phyloP scores from a whole-genome alignment of 2,888 invertebrate genomes.

The Malachius bipustulatus region DNA sequence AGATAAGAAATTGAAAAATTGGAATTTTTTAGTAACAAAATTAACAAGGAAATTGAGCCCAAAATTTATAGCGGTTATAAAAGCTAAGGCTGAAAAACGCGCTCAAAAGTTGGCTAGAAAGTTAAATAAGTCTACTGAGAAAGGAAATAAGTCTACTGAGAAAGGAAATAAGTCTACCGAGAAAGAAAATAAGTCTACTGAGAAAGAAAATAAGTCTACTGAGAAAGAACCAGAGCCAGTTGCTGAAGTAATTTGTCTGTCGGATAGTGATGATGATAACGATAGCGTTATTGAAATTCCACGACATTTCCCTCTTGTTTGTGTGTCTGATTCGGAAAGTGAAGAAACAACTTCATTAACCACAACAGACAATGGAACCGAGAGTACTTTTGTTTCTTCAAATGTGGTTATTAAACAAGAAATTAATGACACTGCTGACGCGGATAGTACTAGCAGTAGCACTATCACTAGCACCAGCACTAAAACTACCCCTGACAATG shows the following conservation, averaged over 20 bases:
- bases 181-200: not conserved
- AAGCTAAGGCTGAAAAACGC: too few species aligned
- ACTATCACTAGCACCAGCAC: too few species aligned
- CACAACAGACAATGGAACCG: too few species aligned
- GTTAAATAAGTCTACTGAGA: slow-evolving; percentile 10
- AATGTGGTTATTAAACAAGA: too few species aligned
- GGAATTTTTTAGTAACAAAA: too few species aligned
- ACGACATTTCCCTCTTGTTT: slow-evolving; percentile 10
- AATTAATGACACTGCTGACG: slow-evolving; percentile 8
- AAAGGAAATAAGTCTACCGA: not conserved
- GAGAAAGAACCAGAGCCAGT: not conserved
- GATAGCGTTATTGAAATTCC: slow-evolving; percentile 14
- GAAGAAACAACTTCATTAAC: too few species aligned
- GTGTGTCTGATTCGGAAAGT: slow-evolving; percentile 15
- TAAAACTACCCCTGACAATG: too few species aligned
- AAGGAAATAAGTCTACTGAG: not conserved
- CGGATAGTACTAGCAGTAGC: not conserved
- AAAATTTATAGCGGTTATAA: too few species aligned
- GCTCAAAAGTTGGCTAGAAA: slow-evolving; percentile 9
- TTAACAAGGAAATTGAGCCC: too few species aligned
- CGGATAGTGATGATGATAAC: slow-evolving; percentile 15
- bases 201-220: not conserved
- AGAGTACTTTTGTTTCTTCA: too few species aligned
- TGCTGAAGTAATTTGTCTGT: slow-evolving; percentile 4
- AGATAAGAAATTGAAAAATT: too few species aligned